phyloP scores from a whole-genome alignment of 2,113 vertebrate species.

The Amazona vittata region DNA sequence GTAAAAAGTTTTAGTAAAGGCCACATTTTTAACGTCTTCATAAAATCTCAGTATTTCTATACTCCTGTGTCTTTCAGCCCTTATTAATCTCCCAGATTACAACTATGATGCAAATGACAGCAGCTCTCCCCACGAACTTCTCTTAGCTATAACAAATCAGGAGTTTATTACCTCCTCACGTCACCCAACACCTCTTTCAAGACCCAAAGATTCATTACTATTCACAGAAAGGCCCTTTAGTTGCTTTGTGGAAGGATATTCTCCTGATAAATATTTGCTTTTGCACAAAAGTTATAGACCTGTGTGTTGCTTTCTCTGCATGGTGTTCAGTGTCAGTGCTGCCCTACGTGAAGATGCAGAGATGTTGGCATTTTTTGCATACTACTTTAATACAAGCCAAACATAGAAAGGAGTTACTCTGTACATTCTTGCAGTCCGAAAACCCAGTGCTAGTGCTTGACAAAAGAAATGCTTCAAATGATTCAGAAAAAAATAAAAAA shows the following conservation, averaged over 20 bases:
- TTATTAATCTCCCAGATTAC: background rate
- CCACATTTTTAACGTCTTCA: background rate
- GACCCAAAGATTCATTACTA: background rate
- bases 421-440: background rate
- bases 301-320: background rate
- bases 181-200: background rate
- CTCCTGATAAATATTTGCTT: background rate
- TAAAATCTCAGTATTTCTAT: background rate
- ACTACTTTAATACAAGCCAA: background rate
- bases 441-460: background rate
- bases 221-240: background rate
- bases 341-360: background rate
- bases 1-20: background rate
- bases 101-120: background rate
- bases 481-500: background rate
- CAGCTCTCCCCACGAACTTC: background rate
- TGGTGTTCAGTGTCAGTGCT: background rate
- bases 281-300: background rate
- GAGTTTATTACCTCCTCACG: background rate
- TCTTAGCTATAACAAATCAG: background rate
- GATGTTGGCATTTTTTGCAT: background rate
- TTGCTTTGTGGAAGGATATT: background rate
- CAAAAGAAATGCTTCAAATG: background rate
- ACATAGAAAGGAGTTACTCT: background rate
- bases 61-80: background rate